A percentile compares a stretch with the other conserved stretches of the same genome.
These are phyloP conservation scores for Xenops minutus DNA, from an alignment of 2,797 vertebrate genomes.

Conservation along the genomic window DNA sequence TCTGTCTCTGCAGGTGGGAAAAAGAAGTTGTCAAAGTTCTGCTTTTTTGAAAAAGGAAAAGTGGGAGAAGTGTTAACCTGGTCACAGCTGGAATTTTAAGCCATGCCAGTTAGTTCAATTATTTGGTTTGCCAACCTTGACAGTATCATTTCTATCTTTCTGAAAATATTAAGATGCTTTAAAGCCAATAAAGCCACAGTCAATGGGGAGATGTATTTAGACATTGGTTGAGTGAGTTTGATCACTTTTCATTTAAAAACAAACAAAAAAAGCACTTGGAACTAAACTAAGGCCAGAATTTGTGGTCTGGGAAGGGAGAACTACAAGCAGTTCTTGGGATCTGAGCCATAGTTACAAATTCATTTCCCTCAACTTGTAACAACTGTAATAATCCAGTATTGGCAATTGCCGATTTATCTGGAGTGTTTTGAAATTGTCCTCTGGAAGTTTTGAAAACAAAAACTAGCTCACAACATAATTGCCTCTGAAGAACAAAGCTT, in stretches of 20 bases:
- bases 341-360: constrained; percentile 28
- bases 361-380: background rate
- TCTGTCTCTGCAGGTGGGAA: constrained; percentile 66
- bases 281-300: background rate
- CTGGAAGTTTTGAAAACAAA: constrained; percentile 29
- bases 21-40: constrained; percentile 63
- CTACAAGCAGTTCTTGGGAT: constrained; percentile 9
- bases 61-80: constrained; percentile 64
- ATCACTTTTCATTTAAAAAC: constrained; percentile 5
- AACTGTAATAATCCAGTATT: background rate
- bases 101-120: constrained; percentile 68
- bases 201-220: background rate
- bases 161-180: background rate
- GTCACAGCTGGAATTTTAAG: constrained; percentile 60
- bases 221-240: background rate
- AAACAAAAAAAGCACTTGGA: background rate
- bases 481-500: background rate
- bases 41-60: constrained; percentile 54
- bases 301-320: constrained; percentile 1
- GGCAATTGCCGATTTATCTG: background rate
- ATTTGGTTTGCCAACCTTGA: constrained; percentile 78
- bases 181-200: background rate
- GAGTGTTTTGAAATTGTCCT: constrained; percentile 37
- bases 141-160: constrained; percentile 58
- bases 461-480: background rate